phyloP scores from a whole-genome alignment of 1,140 invertebrate genomes.

The Bombus terrestris region DNA sequence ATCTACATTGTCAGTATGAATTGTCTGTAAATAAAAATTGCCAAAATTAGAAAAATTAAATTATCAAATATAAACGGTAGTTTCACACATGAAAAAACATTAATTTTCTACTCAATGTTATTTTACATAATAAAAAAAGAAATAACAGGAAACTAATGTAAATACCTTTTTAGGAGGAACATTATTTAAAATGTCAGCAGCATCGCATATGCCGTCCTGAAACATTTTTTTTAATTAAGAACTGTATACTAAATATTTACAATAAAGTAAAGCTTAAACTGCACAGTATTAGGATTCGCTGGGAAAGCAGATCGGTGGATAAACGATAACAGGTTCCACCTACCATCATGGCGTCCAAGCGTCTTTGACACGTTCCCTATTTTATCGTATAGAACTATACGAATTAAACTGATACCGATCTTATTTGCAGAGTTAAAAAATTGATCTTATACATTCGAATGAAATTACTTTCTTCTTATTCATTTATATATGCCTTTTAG shows the following conservation, averaged over 20 bases:
- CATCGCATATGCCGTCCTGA: conserved; percentile 81
- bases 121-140: background rate
- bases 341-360: conserved; percentile 82
- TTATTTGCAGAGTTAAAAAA: background rate
- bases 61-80: background rate
- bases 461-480: background rate
- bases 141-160: background rate
- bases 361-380: conserved; percentile 65
- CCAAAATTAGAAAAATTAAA: background rate
- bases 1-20: conserved; percentile 85
- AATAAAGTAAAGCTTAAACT: background rate
- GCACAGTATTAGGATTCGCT: conserved; percentile 34
- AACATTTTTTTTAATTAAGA: conserved; percentile 75
- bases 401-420: conserved; percentile 25
- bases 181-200: conserved; percentile 78
- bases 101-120: background rate
- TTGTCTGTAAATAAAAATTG: conserved; percentile 75
- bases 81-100: too few species aligned
- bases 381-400: conserved; percentile 41
- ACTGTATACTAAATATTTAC: background rate
- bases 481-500: background rate
- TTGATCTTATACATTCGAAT: background rate
- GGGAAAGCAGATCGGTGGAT: conserved; percentile 47
- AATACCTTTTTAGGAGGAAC: conserved; percentile 78
- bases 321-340: conserved; percentile 83